Evolutionary conservation across 2,113 vertebrate genomes (phyloP), one percentile per base, ranked within the genome.

Genomic region (Tenrec ecaudatus): DNA sequence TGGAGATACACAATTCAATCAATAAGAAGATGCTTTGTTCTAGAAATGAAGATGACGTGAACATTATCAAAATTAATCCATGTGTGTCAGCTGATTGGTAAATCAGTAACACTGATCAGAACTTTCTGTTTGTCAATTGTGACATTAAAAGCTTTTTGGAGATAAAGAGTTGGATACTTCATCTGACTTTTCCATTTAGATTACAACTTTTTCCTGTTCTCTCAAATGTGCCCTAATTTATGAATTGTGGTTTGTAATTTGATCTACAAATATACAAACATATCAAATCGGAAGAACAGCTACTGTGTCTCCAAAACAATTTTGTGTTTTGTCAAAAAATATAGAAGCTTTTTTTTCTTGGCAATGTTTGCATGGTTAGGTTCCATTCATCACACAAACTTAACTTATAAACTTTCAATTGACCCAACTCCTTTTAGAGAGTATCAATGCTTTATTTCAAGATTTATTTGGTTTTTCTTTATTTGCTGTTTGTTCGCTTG

Each of bases 331-430:
- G 1, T 69, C 47, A 94, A 87, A 83, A 31, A 89, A 88, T 15
- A 15, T 36, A 64, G 0, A 31, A 58, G 12, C 33, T 90, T 92
- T 53, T 53, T 53, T 53, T 75, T 47, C 79, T 27, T 29, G 8
- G 57, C 73, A 78, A 81, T 2, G 60, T 62, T 1, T 62, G 60
- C 60, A 29, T 0, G 86, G 6, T 81, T 62, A 16, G 4, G 1
- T 60, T 75, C 71, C 33, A 92, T 77, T 89, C 22, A 87, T 86
- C 19, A 60, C 3, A 82, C 33, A 11, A 85, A 89, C 62, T 17
- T 88, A 17, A 90, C 57, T 93, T 66, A 66, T 31, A 94, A 64
- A 0, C 86, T 91, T 91, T 88, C 38, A 95, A 82, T 68, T 82
- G 3, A 91, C 38, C 1, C 33, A 94, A 15, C 84, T 86, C 82